Evolutionary conservation across 2,113 vertebrate species (phyloP), one percentile per base, ranked within the genome.

Genomic region (Centropristis striata): DNA sequence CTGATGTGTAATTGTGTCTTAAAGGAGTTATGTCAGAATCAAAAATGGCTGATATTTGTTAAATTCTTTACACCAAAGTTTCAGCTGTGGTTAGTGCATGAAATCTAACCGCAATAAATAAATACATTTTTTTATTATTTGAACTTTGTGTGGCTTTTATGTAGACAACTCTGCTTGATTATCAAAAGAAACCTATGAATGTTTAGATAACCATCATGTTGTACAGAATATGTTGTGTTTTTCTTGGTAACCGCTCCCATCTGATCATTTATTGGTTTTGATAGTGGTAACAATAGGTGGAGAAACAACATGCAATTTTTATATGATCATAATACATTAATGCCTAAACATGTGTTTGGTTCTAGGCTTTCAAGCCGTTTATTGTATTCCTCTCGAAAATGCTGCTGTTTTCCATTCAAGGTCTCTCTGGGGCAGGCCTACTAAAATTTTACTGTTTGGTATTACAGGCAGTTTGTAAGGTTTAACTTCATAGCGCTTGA

Each of bases 401-500:
- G 9, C 16, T 49, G 57, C 47, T 13, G 57, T 49, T 36, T 3
- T 53, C 66, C 59, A 49, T 63, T 82, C 32, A 9, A 66, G 36
- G 50, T 53, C 21, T 57, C n/a, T 36, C 39, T 37, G 39, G 49
- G 8, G 55, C 7, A 54, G 25, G 5, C 21, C 44, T 4, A 1
- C 13, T 16, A 3, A 44, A 42, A n/a, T 75, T 32, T 37, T 21
- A 41, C 67, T 68, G 21, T 23, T 18, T 37, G 36, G 25, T 41
- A 75, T 85, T 39, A 42, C 21, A 70, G 37, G 32, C 54, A 27
- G 54, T 77, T 85, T 60, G 23, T 42, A 25, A 73, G 63, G 23
- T 75, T 88, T 80, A 65, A 64, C 74, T 84, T 80, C 49, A 55
- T 58, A 77, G 63, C 46, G 42, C 49, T 61, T 63, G 27, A 76